Evolutionary conservation across 2,113 vertebrate species (phyloP).

Genomic region (Pelecanus crispus): DNA sequence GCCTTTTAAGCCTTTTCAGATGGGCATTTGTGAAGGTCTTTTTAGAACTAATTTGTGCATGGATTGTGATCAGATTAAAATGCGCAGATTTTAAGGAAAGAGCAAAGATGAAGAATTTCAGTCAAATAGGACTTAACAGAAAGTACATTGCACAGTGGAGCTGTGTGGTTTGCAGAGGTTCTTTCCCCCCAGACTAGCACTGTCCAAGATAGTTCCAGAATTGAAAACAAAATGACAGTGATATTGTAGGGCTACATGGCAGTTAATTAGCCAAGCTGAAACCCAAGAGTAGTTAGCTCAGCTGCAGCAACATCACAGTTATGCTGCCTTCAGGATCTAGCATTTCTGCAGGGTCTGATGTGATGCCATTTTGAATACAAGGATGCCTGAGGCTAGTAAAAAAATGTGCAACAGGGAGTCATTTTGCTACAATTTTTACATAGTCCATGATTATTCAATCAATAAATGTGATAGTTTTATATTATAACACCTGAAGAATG

Average conservation of each 20-base stretch:
- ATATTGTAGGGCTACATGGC: neutral
- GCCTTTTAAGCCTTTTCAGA: neutral
- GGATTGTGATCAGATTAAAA: neutral
- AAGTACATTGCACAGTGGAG: neutral
- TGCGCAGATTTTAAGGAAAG: neutral
- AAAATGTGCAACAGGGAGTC: neutral
- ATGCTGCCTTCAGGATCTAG: neutral
- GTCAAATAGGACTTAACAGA: neutral
- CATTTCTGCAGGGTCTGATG: neutral
- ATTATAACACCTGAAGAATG: neutral
- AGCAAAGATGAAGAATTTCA: neutral
- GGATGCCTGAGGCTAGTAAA: neutral
- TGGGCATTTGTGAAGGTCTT: neutral
- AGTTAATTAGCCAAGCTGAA: neutral
- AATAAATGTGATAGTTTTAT: neutral
- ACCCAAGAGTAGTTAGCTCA: neutral
- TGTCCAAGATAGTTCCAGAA: neutral
- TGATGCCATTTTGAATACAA: rapidly evolving
- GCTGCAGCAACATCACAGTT: neutral
- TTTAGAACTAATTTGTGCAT: neutral
- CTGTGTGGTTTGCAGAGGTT: neutral
- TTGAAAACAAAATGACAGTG: neutral
- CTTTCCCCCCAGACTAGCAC: neutral
- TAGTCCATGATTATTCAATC: neutral
- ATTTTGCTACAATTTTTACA: neutral